phyloP scores from a whole-genome alignment of 1,140 invertebrate species.

The Helicoverpa zea region DNA sequence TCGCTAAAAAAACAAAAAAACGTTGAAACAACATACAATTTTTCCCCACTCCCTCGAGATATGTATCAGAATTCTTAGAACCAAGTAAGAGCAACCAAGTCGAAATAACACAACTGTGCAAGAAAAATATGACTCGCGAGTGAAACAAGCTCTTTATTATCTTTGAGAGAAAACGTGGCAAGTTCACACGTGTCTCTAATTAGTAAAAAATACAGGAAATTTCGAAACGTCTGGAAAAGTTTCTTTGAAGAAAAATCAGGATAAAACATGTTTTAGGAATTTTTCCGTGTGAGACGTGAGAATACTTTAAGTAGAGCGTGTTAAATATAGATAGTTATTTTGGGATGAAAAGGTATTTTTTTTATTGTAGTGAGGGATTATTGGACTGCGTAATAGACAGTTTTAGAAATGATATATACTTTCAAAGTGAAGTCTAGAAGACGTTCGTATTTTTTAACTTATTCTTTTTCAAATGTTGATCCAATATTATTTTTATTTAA shows the following conservation, averaged over 20 bases:
- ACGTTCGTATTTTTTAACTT: too few relatives aligned
- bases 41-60: background rate
- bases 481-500: too few relatives aligned
- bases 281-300: background rate
- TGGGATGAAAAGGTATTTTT: too few relatives aligned
- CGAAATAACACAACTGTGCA: constrained; percentile 15
- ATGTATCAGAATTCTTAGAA: background rate
- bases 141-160: constrained; percentile 12
- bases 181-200: constrained; percentile 14
- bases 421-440: too few relatives aligned
- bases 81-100: too few relatives aligned
- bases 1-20: background rate
- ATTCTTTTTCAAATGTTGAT: too few relatives aligned
- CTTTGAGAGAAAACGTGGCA: background rate
- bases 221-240: background rate
- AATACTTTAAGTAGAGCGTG: too few relatives aligned
- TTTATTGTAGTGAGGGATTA: background rate
- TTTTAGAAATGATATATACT: background rate
- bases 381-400: background rate
- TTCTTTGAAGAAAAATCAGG: background rate
- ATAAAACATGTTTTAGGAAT: background rate
- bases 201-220: constrained; percentile 32
- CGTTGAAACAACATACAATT: background rate
- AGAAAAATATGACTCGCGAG: constrained; percentile 26
- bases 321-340: background rate